Evolutionary conservation across 2,113 vertebrate genomes (phyloP).

Genomic region (Strigops habroptila): DNA sequence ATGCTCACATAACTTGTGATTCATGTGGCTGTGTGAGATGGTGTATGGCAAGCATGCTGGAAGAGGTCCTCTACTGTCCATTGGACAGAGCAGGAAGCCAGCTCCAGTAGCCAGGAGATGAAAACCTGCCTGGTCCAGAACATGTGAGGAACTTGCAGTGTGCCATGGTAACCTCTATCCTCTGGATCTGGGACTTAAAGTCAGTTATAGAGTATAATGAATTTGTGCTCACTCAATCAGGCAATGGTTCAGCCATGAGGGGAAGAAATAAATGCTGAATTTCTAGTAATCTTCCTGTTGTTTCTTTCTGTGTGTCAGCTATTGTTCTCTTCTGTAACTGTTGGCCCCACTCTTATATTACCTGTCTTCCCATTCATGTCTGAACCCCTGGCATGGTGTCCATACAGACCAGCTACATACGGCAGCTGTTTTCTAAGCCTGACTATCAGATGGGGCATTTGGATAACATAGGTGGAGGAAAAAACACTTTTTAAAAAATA

Average conservation of each 20-base stretch:
- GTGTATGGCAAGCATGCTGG: background rate
- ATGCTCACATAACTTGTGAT: background rate
- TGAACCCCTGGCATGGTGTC: background rate
- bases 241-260: background rate
- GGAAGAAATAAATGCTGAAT: background rate
- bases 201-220: background rate
- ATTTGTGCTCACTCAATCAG: background rate
- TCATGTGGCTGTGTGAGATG: background rate
- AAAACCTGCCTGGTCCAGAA: background rate
- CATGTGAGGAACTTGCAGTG: accelerated
- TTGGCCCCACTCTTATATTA: background rate
- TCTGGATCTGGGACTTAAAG: background rate
- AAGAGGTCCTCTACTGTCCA: background rate
- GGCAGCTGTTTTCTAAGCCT: background rate
- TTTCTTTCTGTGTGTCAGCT: background rate
- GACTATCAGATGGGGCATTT: background rate
- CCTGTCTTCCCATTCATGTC: background rate
- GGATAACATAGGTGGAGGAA: background rate
- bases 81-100: background rate
- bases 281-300: background rate
- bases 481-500: background rate
- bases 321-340: background rate
- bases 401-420: background rate
- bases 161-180: background rate
- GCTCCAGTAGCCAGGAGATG: background rate